Evolutionary conservation across 1,140 invertebrate species (phyloP).

Genomic region (Drosophila mojavensis): DNA sequence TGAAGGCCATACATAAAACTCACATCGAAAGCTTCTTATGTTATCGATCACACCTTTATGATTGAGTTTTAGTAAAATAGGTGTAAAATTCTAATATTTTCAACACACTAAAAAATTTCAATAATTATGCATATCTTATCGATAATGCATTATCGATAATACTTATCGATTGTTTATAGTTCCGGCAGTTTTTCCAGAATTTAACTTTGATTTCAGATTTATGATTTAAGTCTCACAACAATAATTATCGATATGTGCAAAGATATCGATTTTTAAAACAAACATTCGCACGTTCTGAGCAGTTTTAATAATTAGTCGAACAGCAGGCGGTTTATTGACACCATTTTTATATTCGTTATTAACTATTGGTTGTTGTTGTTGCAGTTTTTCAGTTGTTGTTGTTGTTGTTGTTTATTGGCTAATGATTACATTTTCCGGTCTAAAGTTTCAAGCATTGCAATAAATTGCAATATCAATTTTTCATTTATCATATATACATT

Average conservation of each 20-base stretch:
- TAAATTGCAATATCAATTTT: conserved; percentile 65
- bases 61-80: not conserved
- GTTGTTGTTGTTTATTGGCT: conserved; percentile 26
- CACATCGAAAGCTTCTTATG: not conserved
- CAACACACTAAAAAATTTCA: too few relatives aligned
- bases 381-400: conserved; percentile 15
- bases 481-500: conserved; percentile 27
- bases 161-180: not conserved
- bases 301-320: conserved; percentile 27
- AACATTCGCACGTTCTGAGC: conserved; percentile 7
- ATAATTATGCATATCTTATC: too few relatives aligned
- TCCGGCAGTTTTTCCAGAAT: not conserved
- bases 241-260: not conserved
- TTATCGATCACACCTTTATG: not conserved
- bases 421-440: conserved; percentile 67
- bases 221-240: not conserved
- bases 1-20: not conserved
- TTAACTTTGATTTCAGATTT: not conserved
- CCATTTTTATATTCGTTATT: conserved; percentile 13
- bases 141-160: too few relatives aligned
- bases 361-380: conserved; percentile 4
- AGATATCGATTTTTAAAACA: conserved; percentile 8
- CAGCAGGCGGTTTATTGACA: conserved; percentile 36
- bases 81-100: too few relatives aligned
- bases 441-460: conserved; percentile 39